Conservation (phyloP, 1,140 invertebrate species). For the Listronotus oregonensis region DNA sequence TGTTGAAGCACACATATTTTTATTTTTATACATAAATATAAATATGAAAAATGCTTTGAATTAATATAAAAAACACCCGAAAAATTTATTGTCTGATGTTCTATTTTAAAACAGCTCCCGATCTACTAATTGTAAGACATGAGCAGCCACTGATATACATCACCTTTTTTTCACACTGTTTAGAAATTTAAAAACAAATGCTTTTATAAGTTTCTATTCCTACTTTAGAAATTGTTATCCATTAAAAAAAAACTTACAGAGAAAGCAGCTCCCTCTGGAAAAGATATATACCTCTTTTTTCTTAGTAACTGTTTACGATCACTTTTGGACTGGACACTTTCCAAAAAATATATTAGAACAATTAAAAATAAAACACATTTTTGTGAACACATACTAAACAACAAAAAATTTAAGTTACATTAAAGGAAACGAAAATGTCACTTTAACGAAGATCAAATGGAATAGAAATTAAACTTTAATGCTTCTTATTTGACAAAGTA, state of each 20-base stretch:
- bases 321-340: conserved; percentile 21
- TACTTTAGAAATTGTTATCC: no score
- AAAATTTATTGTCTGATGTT: no score
- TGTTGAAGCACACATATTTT: no score
- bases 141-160: no score
- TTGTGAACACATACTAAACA: conserved; percentile 19
- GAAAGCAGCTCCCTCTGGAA: conserved; percentile 75
- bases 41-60: no score
- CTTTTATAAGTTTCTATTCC: no score
- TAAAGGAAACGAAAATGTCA: not conserved
- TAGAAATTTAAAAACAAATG: no score
- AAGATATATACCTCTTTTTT: conserved; percentile 73
- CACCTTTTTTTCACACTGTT: no score
- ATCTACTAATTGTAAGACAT: no score
- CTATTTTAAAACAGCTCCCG: no score
- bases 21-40: no score
- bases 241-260: conserved; percentile 49
- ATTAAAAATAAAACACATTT: conserved; percentile 19
- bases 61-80: no score
- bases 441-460: not conserved
- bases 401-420: conserved; percentile 5
- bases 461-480: not conserved
- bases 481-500: not conserved
- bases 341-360: conserved; percentile 21
- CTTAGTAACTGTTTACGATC: conserved; percentile 58